These are phyloP conservation scores for Toxotes jaculatrix DNA, from an alignment of 2,113 vertebrate species.

Conservation along the genomic window DNA sequence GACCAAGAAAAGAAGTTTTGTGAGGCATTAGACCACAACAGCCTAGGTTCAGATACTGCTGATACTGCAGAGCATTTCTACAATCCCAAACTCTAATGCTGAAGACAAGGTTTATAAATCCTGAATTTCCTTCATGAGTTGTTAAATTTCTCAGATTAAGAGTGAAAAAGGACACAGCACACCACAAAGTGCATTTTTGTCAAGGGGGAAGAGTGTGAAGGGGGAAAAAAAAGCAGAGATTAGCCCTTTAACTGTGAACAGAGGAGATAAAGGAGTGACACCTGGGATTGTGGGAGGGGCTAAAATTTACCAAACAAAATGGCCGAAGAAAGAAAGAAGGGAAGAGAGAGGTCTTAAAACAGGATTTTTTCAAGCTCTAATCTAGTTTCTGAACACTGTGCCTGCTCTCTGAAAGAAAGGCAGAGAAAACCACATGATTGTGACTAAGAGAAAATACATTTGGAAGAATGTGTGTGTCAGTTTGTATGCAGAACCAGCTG, in stretches of 20 bases:
- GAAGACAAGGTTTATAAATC: not conserved
- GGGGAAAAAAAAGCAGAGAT: not conserved
- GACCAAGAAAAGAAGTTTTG: not conserved
- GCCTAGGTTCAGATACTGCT: no score
- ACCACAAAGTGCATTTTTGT: no score
- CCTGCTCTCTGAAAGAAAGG: not conserved
- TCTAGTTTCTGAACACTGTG: not conserved
- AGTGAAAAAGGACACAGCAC: not conserved
- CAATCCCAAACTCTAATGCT: not conserved
- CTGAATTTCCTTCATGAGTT: no score
- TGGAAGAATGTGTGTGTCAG: constrained; percentile 17
- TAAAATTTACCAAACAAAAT: not conserved
- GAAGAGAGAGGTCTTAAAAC: not conserved
- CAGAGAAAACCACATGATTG: constrained; percentile 5
- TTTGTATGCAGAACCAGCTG: constrained; percentile 33
- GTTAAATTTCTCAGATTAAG: no score
- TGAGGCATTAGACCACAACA: not conserved
- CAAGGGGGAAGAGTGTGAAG: not conserved
- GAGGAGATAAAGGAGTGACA: constrained; percentile 15
- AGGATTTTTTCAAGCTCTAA: not conserved
- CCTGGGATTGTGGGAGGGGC: constrained; percentile 3
- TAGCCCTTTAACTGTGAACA: not conserved
- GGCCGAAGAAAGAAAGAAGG: no score
- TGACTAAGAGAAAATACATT: not conserved
- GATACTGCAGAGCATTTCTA: not conserved